These are phyloP conservation scores for Pharmacophagus antenor DNA, from an alignment of 2,888 invertebrate species.

Conservation along the genomic window DNA sequence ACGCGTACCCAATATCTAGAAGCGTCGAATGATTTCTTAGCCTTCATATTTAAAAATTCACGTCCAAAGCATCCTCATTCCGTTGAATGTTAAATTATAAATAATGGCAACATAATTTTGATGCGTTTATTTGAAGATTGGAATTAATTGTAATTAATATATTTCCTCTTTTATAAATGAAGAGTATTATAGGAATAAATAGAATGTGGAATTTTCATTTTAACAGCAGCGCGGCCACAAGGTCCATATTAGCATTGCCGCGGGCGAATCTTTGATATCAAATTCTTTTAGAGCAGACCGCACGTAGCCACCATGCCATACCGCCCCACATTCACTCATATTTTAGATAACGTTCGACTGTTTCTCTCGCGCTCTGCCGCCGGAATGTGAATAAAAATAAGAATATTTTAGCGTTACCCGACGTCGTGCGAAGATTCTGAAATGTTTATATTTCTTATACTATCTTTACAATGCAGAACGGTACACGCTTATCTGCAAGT, in stretches of 20 bases:
- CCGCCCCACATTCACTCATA: slow-evolving; percentile 66
- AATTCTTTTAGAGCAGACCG: slow-evolving; percentile 72
- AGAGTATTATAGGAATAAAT: background rate
- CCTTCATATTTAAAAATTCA: too few species aligned
- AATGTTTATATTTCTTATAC: slow-evolving; percentile 40
- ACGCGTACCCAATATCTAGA: too few species aligned
- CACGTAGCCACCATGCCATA: slow-evolving; percentile 60
- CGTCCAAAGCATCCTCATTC: too few species aligned
- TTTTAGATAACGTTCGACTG: slow-evolving; percentile 74
- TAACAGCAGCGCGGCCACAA: slow-evolving; percentile 33
- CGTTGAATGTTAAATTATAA: too few species aligned
- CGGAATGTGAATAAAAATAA: slow-evolving; percentile 66
- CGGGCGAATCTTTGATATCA: slow-evolving; percentile 70
- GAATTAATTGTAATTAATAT: background rate
- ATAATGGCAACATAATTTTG: too few species aligned
- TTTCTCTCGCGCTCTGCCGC: slow-evolving; percentile 47
- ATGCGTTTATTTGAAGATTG: too few species aligned
- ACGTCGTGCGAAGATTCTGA: slow-evolving; percentile 48
- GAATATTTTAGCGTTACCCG: slow-evolving; percentile 57
- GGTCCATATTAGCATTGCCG: slow-evolving; percentile 46
- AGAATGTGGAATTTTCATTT: slow-evolving; percentile 35
- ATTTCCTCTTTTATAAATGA: background rate
- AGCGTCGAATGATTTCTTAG: too few species aligned
- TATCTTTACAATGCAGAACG: slow-evolving; percentile 24
- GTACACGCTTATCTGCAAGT: slow-evolving; percentile 10